Base-by-base conservation (phyloP, 2,888 invertebrate species). In the Melanostoma mellinum region DNA sequence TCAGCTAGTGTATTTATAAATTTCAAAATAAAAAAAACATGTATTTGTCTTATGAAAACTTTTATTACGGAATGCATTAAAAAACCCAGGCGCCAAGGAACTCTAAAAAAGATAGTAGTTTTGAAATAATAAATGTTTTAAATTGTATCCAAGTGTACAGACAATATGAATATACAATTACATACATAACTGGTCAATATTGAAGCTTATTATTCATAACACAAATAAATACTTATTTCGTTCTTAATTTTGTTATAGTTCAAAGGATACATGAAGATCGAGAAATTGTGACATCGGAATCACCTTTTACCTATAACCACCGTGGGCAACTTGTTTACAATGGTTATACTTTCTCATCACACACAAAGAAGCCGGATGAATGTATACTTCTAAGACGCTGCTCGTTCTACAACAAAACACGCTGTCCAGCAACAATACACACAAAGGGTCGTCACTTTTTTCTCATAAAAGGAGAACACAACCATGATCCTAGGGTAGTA, bases 321-420 rank as follows among this genome's bases (percentile, higher is more conserved):
- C 89, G 90, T 0, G 91, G 91, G 0, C 89, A 90, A 52, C 86
- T 91, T 61, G 87, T 91, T 3, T 87, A 89, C 74, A 78, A 88
- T 4, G 88, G 88, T n/a, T 86, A 88, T 73, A 87, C 88, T 0
- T 91, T 87, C 69, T 87, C 88, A 30, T 87, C 88, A 6, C 87
- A 88, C 40, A 85, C 87, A 2, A 85, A 86, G 40, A 88, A 88
- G 48, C 88, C 88, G 6, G 61, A 74, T 0, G 87, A 88, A 2
- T 89, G 88, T 52, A 72, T 87, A 32, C 88, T 89, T 2, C 85
- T 88, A 48, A 91, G 91, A 90, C 89, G 90, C 2, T 91, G 91
- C 77, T 86, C 87, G 0, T 86, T 85, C 8, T 88, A 90, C 46
- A 87, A 86, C 30, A 90, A 89, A 80, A 78, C 80, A 1, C 88